Conservation (phyloP, 2,888 invertebrate genomes). For the Tenthredo scrophulariae region DNA sequence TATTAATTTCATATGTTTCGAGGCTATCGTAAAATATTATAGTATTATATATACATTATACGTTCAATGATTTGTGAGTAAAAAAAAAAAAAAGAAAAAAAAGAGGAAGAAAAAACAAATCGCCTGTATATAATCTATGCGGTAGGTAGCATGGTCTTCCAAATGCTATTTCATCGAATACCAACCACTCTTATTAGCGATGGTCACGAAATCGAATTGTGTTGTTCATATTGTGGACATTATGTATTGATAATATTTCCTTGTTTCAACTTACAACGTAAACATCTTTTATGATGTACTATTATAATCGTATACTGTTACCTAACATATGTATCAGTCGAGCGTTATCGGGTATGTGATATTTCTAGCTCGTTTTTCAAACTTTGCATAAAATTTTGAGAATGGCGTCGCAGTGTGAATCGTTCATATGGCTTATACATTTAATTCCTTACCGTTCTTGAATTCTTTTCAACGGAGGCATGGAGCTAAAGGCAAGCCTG, state of each 20-base stretch:
- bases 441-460: neutral
- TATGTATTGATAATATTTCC: neutral
- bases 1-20: conserved; percentile 17
- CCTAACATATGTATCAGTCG: neutral
- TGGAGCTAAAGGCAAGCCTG: neutral
- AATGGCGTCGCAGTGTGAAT: neutral
- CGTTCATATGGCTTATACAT: neutral
- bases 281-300: neutral
- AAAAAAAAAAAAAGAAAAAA: neutral
- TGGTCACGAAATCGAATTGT: neutral
- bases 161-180: neutral
- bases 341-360: neutral
- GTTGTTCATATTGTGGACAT: neutral
- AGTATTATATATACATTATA: neutral
- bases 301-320: neutral
- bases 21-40: neutral
- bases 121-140: neutral
- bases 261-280: neutral
- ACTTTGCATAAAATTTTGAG: neutral
- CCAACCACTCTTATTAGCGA: neutral
- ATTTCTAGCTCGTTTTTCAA: neutral
- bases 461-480: neutral
- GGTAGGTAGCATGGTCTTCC: neutral
- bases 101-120: neutral
- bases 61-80: neutral